Evolutionary conservation across 1,140 invertebrate genomes (phyloP), one percentile per base, ranked within the genome.

Genomic region (Bactericera cockerelli): DNA sequence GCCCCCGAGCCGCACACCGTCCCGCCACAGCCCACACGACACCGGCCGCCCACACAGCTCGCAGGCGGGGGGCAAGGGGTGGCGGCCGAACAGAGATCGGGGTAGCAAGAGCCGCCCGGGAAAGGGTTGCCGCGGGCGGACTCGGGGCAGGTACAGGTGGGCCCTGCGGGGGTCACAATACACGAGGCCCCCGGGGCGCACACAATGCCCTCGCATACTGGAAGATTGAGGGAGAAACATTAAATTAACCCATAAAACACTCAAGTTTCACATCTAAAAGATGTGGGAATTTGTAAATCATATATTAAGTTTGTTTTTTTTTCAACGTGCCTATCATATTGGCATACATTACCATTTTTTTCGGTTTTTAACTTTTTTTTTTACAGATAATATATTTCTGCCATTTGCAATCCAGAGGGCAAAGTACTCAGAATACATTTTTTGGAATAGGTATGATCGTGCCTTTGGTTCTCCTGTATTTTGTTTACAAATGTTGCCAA

Each of bases 61-160:
- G 84, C 81, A 0, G 86, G 83, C 28, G 82, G 77, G 25, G 79
- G 77, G 66, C 91, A 94, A 1, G 87, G 84, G 24, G 81, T 75
- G 0, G 79, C 75, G 1, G 80, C 72, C 0, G 84, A 87, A 69
- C 90, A 94, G 33, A 88, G 73, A 70, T 90, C 88, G 31, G 83
- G 81, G 28, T 74, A 74, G 70, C 90, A 94, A 33, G 76, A 75
- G 26, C 89, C 90, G 26, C 90, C 90, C 6, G 89, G 86, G 75
- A 93, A 93, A 19, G 90, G 88, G 74, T 93, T 93, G 1, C 90
- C 90, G 38, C 82, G 79, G 67, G 83, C 86, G 31, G 89, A 88
- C 69, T 87, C 83, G 2, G 82, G 76, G 67, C 90, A 94, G 68
- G 86, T 86, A 68, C 90, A 94, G 1, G 88, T 90, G 14, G 88